A percentile compares a stretch with the other conserved stretches of the same genome.
Conservation (phyloP, 1,140 invertebrate species). For the Brachionus plicatilis region DNA sequence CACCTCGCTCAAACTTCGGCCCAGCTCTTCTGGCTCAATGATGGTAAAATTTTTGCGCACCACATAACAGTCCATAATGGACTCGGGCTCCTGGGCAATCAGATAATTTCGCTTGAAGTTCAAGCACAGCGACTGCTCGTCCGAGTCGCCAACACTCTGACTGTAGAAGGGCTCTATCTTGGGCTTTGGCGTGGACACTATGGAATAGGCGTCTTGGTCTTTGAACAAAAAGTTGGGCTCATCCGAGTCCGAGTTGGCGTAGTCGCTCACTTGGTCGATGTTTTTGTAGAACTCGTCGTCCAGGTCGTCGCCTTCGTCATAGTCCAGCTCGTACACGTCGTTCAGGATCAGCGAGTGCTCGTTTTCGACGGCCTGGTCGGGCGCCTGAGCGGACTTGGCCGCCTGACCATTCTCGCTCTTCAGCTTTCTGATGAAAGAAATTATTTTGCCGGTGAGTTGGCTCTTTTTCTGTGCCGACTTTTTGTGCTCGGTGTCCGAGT, state of each 20-base stretch:
- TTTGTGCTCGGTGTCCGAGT: slow-evolving; percentile 30
- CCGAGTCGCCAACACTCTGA: background rate
- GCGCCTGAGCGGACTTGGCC: background rate
- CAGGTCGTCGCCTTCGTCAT: background rate
- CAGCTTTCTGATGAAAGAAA: background rate
- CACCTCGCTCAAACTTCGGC: background rate
- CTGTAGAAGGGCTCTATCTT: slow-evolving; percentile 17
- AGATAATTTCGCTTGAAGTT: background rate
- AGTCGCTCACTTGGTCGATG: slow-evolving; percentile 38
- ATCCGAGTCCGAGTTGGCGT: slow-evolving; percentile 22
- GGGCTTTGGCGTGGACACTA: slow-evolving; percentile 35
- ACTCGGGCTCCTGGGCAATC: background rate
- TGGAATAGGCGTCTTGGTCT: slow-evolving; percentile 35
- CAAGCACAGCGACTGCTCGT: background rate
- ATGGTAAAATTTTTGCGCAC: slow-evolving; percentile 6
- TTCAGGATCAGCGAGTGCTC: slow-evolving; percentile 1
- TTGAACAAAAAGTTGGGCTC: slow-evolving; percentile 27
- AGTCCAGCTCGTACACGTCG: background rate
- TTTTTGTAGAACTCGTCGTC: slow-evolving; percentile 15
- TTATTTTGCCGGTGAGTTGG: slow-evolving; percentile 25
- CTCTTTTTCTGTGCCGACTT: background rate
- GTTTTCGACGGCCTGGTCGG: background rate
- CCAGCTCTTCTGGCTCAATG: background rate
- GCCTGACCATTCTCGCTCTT: background rate
- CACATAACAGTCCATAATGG: slow-evolving; percentile 1